phyloP scores from a whole-genome alignment of 2,113 vertebrate species.

The Pteruthius melanotis region DNA sequence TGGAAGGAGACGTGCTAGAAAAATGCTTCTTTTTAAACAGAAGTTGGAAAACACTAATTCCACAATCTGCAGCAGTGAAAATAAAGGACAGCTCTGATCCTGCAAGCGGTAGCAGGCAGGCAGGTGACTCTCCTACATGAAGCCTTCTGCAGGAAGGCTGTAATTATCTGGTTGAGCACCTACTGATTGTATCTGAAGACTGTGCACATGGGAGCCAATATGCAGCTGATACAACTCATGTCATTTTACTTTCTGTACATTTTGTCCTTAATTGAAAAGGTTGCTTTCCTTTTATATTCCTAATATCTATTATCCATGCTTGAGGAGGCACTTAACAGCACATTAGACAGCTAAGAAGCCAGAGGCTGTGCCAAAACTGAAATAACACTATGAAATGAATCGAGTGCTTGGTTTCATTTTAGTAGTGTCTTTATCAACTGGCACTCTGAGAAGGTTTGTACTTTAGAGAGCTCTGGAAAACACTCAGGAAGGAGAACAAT shows the following conservation, averaged over 20 bases:
- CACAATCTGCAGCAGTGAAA: not conserved
- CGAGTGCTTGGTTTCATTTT: not conserved
- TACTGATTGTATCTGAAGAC: conserved; percentile 5
- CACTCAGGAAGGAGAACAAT: not conserved
- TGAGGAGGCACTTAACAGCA: not conserved
- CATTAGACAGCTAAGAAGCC: not conserved
- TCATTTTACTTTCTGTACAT: conserved; percentile 9
- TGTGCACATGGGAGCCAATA: not conserved
- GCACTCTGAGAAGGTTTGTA: not conserved
- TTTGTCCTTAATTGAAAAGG: not conserved
- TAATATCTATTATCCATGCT: not conserved
- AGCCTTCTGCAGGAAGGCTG: not conserved
- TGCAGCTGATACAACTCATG: not conserved
- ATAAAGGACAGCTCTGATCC: not conserved
- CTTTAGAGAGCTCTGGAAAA: not conserved
- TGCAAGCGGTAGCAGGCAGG: not conserved
- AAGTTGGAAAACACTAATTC: not conserved
- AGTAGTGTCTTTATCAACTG: not conserved
- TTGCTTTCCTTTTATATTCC: not conserved
- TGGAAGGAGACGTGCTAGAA: not conserved
- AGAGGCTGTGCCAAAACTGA: not conserved
- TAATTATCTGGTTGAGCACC: conserved; percentile 40
- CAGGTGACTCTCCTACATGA: not conserved
- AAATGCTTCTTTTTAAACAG: not conserved
- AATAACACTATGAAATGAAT: not conserved